Evolutionary conservation across 2,888 invertebrate species (phyloP), one percentile per base, ranked within the genome.

Genomic region (Cotesia congregata): DNA sequence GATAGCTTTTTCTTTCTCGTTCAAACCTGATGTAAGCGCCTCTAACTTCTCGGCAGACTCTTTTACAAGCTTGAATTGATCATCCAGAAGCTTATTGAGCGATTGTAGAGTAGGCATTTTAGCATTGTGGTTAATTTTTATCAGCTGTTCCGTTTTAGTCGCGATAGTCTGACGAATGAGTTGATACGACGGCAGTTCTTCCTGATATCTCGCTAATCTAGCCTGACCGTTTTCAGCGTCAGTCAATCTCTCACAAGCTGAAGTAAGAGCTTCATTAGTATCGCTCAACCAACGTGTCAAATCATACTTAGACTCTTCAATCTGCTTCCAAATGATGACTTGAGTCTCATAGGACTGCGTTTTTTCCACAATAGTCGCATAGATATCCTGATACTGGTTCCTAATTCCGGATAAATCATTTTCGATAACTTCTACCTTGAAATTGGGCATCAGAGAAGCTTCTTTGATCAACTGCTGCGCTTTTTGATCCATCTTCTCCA

Each of bases 281-380:
- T 95, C 94, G 77, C 93, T 93, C 5, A 97, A 87, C 98, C 98
- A 98, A 30, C 93, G 92, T 0, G 95, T 90, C 2, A 98, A 91
- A 86, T 96, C 96, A 80, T 94, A 94, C 86, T 96, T 96, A 0
- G 94, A 93, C 77, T 96, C 95, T 82, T 96, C 95, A 59, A 98
- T 95, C 88, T 97, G 97, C 84, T 96, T 95, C 97, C 97, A 98
- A 73, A 97, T 94, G n/a, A 96, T 94, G 0, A 95, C 92, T 89
- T 98, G 97, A 0, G 96, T 95, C 90, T 98, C 98, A 71, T 95
- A 92, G 74, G 94, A 93, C 88, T 96, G 96, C 30, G 94, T 93
- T 82, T 93, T 92, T 81, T 94, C 94, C 5, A 94, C 92, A 3
- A 95, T 92, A 69, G 92, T 92, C 79, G 95, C 94, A 83, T 94